Evolutionary conservation across 1,140 invertebrate genomes (phyloP).

Genomic region (Gonioctena quinquepunctata): DNA sequence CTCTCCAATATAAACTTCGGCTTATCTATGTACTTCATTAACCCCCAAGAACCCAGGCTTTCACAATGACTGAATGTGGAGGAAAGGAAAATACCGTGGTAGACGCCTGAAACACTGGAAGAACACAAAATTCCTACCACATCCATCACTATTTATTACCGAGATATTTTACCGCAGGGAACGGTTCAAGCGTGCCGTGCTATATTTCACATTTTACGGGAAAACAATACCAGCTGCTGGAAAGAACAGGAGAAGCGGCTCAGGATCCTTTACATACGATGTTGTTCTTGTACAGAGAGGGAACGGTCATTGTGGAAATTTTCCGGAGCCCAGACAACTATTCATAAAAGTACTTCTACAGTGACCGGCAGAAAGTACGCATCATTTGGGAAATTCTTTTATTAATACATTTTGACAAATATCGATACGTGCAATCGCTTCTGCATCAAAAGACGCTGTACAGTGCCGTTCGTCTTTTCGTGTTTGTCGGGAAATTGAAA

Average conservation of each 20-base stretch:
- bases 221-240: slow-evolving; percentile 29
- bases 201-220: slow-evolving; percentile 32
- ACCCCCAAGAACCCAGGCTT: neutral
- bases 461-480: no score
- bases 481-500: no score
- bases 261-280: neutral
- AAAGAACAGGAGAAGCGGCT: slow-evolving; percentile 2
- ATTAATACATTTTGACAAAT: no score
- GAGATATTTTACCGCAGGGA: slow-evolving; percentile 29
- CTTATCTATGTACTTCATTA: neutral
- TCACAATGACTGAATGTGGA: neutral
- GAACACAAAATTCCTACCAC: slow-evolving; percentile 3
- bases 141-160: slow-evolving; percentile 33
- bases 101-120: neutral
- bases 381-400: no score
- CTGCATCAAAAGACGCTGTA: no score
- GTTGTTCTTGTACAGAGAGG: no score
- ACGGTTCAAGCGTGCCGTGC: slow-evolving; percentile 26
- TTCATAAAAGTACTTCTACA: no score
- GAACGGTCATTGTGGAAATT: no score
- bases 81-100: neutral
- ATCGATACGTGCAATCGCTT: no score
- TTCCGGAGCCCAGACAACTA: no score
- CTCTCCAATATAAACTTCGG: neutral
- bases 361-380: no score